phyloP scores from a whole-genome alignment of 2,888 invertebrate species.

The Trichacis sp. region DNA sequence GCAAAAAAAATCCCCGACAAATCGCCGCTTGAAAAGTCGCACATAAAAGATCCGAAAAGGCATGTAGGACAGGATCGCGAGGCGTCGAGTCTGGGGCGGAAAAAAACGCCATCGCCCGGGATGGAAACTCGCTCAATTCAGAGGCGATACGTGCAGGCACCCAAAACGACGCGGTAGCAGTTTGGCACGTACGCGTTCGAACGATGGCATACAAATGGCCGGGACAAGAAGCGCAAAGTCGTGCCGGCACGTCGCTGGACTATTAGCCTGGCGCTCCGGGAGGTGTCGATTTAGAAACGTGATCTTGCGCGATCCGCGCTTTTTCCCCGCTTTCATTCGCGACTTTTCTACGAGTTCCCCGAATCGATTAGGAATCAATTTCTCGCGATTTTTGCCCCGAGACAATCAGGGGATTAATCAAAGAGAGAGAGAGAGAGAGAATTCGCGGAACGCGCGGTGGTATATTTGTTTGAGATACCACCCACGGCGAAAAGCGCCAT shows the following conservation, averaged over 20 bases:
- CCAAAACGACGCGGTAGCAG: conserved; percentile 49
- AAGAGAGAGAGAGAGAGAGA: neutral
- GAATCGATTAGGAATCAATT: too few species aligned
- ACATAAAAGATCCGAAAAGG: neutral
- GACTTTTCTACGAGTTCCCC: neutral
- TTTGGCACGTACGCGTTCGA: conserved; percentile 23
- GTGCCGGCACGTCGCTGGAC: conserved; percentile 50
- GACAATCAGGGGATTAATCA: neutral
- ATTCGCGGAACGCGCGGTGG: conserved; percentile 14
- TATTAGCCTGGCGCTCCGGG: conserved; percentile 43
- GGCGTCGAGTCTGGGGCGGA: neutral
- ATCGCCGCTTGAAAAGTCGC: neutral
- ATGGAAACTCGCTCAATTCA: conserved; percentile 56
- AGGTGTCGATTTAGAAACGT: conserved; percentile 49
- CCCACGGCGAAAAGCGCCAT: conserved; percentile 48
- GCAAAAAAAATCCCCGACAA: conserved; percentile 23
- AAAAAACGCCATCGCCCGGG: conserved; percentile 34
- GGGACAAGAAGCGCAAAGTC: conserved; percentile 44
- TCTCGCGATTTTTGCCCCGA: too few species aligned
- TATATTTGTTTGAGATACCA: conserved; percentile 49
- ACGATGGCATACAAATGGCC: conserved; percentile 22
- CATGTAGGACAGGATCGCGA: neutral
- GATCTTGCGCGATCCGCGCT: conserved; percentile 39
- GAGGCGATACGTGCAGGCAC: conserved; percentile 57
- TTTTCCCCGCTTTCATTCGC: conserved; percentile 17